Base-by-base conservation (phyloP, 2,888 invertebrate genomes). In the Parthenolecanium corni region DNA sequence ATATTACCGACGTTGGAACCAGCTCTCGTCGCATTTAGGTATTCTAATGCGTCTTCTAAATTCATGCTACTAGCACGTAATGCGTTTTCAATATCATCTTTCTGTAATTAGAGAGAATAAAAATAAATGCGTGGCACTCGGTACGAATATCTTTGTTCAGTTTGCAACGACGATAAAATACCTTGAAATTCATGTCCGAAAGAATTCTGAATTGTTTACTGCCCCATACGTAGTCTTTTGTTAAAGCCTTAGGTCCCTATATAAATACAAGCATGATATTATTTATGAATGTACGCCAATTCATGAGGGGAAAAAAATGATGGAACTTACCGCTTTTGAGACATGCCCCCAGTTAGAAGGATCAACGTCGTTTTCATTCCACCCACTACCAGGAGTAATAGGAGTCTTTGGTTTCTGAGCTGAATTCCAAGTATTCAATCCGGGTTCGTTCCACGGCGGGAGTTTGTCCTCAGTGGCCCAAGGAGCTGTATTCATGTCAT, bases 1-100 rank as follows among this genome's bases (percentile, higher is more conserved):
- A 81, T 75, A 54, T 76, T 76, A 1, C 80, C 78, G 38, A 53
- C 53, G 53, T n/a, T 40, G 36, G 58, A 46, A 14, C 67, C 64
- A 53, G 66, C 63, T 57, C 82, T 78, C 23, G 80, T 74, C 52
- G 81, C 79, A 52, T 80, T 79, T 62, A 91, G 73, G 70, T 88
- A 76, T 72, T 91, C 90, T 65, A 88, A 76, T 5, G 92, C 90
- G 70, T 91, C 91, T 66, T 91, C 91, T 31, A 89, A 79, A 72
- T 89, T 90, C 87, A 94, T 89, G 71, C 90, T 89, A 68, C 88
- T 85, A 70, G 80, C 82, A 63, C 93, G 83, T 66, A 95, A 76
- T 6, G 93, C 92, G 62, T 84, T 82, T 74, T 94, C 94, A 1
- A 89, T 90, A 67, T 95, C 94, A 68, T 95, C 94, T 73, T 93